phyloP scores from a whole-genome alignment of 2,797 vertebrate genomes.

The Selene dorsalis region DNA sequence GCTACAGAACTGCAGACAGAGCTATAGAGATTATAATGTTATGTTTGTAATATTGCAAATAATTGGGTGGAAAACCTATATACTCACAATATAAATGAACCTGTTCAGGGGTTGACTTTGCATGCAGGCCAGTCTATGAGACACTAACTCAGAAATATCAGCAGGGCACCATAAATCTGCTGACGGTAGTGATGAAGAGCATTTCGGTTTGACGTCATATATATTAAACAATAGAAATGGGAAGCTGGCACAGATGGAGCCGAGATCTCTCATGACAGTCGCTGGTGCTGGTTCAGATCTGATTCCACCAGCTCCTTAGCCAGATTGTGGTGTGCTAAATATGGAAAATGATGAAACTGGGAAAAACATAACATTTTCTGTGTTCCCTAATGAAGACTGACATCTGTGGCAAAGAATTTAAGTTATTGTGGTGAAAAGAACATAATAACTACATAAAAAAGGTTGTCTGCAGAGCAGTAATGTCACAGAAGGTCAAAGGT shows the following conservation, averaged over 20 bases:
- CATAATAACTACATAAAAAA: neutral
- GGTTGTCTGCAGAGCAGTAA: neutral
- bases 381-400: neutral
- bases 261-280: constrained; percentile 9
- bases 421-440: neutral
- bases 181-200: constrained; percentile 1
- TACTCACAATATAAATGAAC: neutral
- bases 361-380: neutral
- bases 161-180: neutral
- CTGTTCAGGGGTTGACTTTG: neutral
- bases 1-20: too few relatives aligned
- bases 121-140: neutral
- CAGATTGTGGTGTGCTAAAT: constrained; percentile 27
- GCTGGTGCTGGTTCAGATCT: constrained; percentile 21
- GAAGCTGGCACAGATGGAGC: constrained; percentile 42
- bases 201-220: neutral
- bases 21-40: neutral
- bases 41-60: neutral
- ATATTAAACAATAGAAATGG: neutral
- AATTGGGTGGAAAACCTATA: too few relatives aligned
- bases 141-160: neutral
- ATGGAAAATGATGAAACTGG: constrained; percentile 28
- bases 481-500: neutral
- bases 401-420: neutral
- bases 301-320: constrained; percentile 24